Evolutionary conservation across 2,888 invertebrate species (phyloP).

Genomic region (Ectemnius lituratus): DNA sequence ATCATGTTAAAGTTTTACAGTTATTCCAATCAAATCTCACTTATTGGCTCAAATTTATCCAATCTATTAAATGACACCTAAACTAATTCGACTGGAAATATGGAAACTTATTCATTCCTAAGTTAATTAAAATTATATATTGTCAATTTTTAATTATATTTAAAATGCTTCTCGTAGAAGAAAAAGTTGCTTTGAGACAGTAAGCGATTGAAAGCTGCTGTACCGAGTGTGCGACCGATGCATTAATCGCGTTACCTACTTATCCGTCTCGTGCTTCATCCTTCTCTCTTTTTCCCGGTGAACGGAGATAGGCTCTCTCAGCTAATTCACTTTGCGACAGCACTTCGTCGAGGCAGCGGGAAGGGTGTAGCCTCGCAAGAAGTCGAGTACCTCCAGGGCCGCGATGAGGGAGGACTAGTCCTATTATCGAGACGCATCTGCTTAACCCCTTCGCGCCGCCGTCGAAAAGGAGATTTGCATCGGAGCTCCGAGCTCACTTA

Average conservation of each 20-base stretch:
- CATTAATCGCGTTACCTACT: slow-evolving; percentile 63
- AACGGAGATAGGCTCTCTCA: slow-evolving; percentile 47
- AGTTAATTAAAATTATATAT: too few species aligned
- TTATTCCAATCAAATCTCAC: too few species aligned
- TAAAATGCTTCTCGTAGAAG: too few species aligned
- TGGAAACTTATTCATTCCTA: too few species aligned
- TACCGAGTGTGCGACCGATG: slow-evolving; percentile 26
- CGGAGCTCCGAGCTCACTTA: slow-evolving; percentile 1
- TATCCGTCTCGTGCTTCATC: slow-evolving; percentile 44
- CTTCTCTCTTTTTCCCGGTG: too few species aligned
- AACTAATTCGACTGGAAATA: too few species aligned
- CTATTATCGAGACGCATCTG: slow-evolving; percentile 55
- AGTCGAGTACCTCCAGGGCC: slow-evolving; percentile 40
- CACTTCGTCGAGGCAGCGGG: slow-evolving; percentile 44
- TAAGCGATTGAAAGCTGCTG: too few species aligned
- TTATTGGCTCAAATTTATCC: too few species aligned
- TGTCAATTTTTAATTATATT: too few species aligned
- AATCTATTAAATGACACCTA: too few species aligned
- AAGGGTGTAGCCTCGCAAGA: slow-evolving; percentile 40
- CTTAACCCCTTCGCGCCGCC: slow-evolving; percentile 38
- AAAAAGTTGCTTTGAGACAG: too few species aligned
- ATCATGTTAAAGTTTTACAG: too few species aligned
- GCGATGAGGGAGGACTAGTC: slow-evolving; percentile 33
- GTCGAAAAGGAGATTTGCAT: slow-evolving; percentile 31
- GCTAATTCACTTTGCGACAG: slow-evolving; percentile 58